Base-by-base conservation (phyloP, 2,888 invertebrate genomes). In the Elgonia sp. region DNA sequence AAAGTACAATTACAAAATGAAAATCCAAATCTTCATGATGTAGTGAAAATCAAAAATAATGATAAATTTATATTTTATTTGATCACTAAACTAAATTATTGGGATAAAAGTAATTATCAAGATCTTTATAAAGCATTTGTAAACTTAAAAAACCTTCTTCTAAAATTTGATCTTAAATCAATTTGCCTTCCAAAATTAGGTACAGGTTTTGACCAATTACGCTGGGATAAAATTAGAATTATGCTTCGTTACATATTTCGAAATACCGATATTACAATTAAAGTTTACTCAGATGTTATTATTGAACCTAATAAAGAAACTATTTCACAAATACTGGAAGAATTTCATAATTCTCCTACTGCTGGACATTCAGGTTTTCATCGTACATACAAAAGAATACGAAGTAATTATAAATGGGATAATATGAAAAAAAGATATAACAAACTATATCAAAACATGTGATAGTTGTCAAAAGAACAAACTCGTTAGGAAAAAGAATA, bases 381-480 rank as follows among this genome's bases (percentile, higher is more conserved):
- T 29, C 57, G 69, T 10, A 84, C 84, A 2, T 70, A 76, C 29
- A 69, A 85, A 18, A 69, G 81, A n/a, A 85, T 92, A n/a, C 80
- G 86, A 12, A 63, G 57, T 50, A 60, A 73, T 8, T 92, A 90
- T 29, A 85, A 90, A 50, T 92, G 92, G 92, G 80, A 87, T 7
- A 83, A 81, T 0, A 88, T 92, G 89, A 89, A 85, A 37, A n/a
- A 65, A 63, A 10, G 88, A 91, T 46, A 89, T 92, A 12, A 40
- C 82, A 20, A 63, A 87, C 7, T 91, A 62, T 60, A 80, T 93
- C 55, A 90, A 86, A 75, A 79, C 69, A 0, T 94, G 93, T 69
- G 89, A 91, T 79, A 89, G 87, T 7, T 94, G 94, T 83, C 93
- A 93, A 90, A 89, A 83, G 67, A 92, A 92, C 72, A 93, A 93